Evolutionary conservation across 2,797 vertebrate species (phyloP), one percentile per base, ranked within the genome.

Genomic region (Eleutherodactylus coqui): DNA sequence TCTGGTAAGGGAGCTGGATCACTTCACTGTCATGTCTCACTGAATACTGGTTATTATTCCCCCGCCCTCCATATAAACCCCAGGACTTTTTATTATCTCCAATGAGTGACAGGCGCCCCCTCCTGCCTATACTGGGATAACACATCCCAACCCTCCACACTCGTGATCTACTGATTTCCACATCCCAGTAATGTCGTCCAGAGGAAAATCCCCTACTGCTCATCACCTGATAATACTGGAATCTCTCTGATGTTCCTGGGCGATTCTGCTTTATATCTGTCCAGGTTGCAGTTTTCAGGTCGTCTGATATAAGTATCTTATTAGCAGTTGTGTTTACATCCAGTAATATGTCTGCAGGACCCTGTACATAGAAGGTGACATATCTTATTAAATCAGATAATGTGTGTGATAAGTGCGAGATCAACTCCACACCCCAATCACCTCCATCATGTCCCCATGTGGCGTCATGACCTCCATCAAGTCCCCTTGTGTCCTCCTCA

Each of bases 111-210:
- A 38, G 34, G 0, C 2, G 0, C 19, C 67, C 67, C 19, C 36
- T 70, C 21, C 34, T 70, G 67, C 24, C 17, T 70, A 70, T 70
- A 70, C 67, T 70, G 67, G 67, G 36, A 8, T 70, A 70, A 70
- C 67, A 70, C 67, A 70, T 41, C 34, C 67, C 67, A 0, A 41
- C 36, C 67, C 55, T 27, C 8, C 67, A 38, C 32, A 34, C 2
- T 0, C 8, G 4, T 38, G 36, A 10, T 5, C 16, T 8, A 24
- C 19, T 21, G 17, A 70, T 4, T 19, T 41, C 34, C 19, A 70
- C 34, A 24, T 70, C 36, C 67, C 67, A 70, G 67, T 38, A 70
- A 70, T 70, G 67, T 70, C 67, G 36, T 9, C 67, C 67, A 41
- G 67, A 70, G 34, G 36, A 10, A 24, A 70, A 70, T 38, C 67